Evolutionary conservation across 2,113 vertebrate genomes (phyloP), one percentile per base, ranked within the genome.

Genomic region (Pachycephala philippinensis): DNA sequence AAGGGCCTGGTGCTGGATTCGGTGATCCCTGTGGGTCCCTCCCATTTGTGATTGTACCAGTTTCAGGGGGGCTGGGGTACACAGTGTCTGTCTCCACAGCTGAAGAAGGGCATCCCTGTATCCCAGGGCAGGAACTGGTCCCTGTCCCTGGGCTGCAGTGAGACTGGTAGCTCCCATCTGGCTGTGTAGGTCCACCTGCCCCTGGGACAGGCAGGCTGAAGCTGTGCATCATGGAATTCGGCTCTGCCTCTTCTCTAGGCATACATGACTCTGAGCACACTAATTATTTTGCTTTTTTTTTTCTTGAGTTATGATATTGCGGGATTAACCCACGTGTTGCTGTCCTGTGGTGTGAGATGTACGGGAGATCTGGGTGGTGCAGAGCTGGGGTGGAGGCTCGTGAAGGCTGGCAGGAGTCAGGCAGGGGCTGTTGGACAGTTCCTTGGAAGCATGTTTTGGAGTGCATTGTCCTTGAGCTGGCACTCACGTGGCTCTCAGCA

Each of bases 161-260:
- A 23, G 37, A n/a, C 60, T 50, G 50, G 9, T 69, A 70, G 12
- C 57, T 80, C 2, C 2, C 8, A 2, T 31, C 68, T 22, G 31
- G 1, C 78, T 30, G 20, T 2, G 1, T 27, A 24, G 66, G 40
- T 50, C 75, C 18, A 21, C 60, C 76, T 74, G 49, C 27, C 33
- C 33, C 63, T 11, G 2, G 39, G 16, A 13, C 37, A 31, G 52
- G 52, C 8, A 11, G 31, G 44, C 31, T 59, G 47, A 40, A 84
- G 57, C n/a, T 1, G 0, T 2, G 1, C 9, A 3, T 35, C 1
- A 0, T 44, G 47, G 59, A 15, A 9, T 37, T 87, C 45, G 49
- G 9, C 69, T 80, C 39, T 54, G 53, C 28, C 68, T 84, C 88
- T 69, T 66, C 39, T 57, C 37, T 39, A 50, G 12, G 9, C 3